Evolutionary conservation across 1,140 invertebrate species (phyloP).

Genomic region (Ceratoteleas bidentatus): DNA sequence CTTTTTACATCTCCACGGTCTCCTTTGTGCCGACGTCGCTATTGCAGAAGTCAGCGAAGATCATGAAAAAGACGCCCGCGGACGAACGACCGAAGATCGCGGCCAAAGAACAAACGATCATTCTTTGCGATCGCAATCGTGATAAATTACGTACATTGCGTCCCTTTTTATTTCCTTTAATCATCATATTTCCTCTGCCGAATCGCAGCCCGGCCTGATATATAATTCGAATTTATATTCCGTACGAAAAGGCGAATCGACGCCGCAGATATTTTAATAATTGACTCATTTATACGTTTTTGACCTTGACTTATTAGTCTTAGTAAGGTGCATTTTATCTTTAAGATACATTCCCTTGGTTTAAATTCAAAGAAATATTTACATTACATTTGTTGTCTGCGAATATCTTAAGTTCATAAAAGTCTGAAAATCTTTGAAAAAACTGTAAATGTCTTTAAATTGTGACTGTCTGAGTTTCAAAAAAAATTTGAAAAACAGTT

Average conservation of each 20-base stretch:
- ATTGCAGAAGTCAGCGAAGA: conserved; percentile 48
- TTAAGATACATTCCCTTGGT: too few species aligned
- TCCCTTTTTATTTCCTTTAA: conserved; percentile 34
- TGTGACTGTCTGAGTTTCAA: too few species aligned
- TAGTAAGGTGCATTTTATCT: too few species aligned
- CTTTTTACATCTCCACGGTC: conserved; percentile 34
- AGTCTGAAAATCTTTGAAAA: too few species aligned
- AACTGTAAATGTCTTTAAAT: too few species aligned
- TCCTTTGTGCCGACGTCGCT: conserved; percentile 27
- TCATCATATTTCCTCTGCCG: conserved; percentile 16
- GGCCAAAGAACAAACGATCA: conserved; percentile 37
- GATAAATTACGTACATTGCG: conserved; percentile 35
- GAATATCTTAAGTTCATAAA: too few species aligned
- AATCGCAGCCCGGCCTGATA: conserved; percentile 8
- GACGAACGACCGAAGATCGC: conserved; percentile 28
- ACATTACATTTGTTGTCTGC: too few species aligned
- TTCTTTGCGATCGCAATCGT: conserved; percentile 28
- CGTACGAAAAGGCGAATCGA: conserved; percentile 8
- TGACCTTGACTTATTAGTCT: too few species aligned
- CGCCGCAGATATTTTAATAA: background rate
- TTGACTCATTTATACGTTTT: too few species aligned
- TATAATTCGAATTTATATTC: conserved; percentile 18
- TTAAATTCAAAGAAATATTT: too few species aligned
- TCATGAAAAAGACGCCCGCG: conserved; percentile 43
- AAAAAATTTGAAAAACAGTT: too few species aligned